Conservation (phyloP, 2,888 invertebrate species). For the Sarcophaga subvicina region DNA sequence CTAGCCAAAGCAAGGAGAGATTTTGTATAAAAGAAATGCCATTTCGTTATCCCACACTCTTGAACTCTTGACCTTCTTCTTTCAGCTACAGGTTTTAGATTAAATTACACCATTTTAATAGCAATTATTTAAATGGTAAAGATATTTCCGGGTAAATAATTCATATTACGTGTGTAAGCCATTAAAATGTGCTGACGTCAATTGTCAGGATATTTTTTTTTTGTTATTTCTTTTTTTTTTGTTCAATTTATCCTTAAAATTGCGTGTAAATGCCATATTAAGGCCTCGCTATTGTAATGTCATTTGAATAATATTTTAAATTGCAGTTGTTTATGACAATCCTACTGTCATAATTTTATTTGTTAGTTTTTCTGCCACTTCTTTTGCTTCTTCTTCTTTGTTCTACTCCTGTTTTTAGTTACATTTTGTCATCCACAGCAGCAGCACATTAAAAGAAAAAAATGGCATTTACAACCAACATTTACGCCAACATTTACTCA, state of each 20-base stretch:
- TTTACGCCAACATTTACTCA: conserved; percentile 38
- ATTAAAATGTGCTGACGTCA: conserved; percentile 43
- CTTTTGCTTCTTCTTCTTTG: neutral
- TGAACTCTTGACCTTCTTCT: no score
- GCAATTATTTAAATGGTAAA: no score
- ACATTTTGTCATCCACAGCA: neutral
- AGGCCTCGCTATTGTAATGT: conserved; percentile 12
- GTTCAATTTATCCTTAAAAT: conserved; percentile 40
- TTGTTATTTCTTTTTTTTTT: neutral
- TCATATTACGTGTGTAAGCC: neutral
- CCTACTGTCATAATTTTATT: conserved; percentile 41
- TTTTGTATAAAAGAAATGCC: no score
- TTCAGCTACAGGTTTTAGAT: no score
- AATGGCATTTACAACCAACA: neutral
- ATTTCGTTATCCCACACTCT: no score
- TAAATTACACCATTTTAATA: no score
- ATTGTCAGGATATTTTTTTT: neutral
- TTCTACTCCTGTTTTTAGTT: neutral
- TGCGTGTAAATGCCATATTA: conserved; percentile 47
- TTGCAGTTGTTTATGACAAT: conserved; percentile 33
- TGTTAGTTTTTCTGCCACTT: neutral
- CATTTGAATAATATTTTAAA: conserved; percentile 32
- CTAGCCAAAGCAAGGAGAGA: no score
- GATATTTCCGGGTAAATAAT: no score
- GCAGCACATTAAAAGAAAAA: no score